Evolutionary conservation across 2,113 vertebrate species (phyloP), one percentile per base, ranked within the genome.

Genomic region (Chaetorhynchus papuensis): DNA sequence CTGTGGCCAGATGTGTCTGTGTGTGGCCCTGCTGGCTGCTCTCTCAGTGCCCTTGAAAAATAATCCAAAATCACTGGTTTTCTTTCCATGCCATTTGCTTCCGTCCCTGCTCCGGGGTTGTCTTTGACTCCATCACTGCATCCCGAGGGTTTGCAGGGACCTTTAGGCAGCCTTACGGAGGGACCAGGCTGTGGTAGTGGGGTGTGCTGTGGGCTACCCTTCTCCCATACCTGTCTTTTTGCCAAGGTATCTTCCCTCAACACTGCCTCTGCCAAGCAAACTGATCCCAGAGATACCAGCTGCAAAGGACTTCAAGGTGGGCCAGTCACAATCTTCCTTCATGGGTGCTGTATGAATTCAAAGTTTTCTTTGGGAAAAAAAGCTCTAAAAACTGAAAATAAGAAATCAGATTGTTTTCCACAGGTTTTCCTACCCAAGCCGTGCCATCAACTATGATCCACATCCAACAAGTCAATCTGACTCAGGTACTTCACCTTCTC

Each of bases 91-190:
- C 17, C 18, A 27, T 65, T 86, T 65, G 13, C 30, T 89, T 89
- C 52, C 4, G 4, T 70, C 27, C 9, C 26, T 89, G 45, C 23
- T 86, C 68, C 0, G 0, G 23, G 4, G 11, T 6, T 4, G 2
- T 54, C 50, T 84, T 35, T 66, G 60, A 28, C n/a, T 80, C 68
- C 33, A 47, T 13, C 42, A 35, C 33, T 54, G 39, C 37, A 68
- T 13, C 83, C 50, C 0, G 0, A 75, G 10, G 54, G 47, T 82
- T 45, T 78, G 42, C 44, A 61, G 83, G 37, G 27, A 53, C 57
- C 26, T 74, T 61, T 53, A 63, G n/a, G 31, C n/a, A 65, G 63
- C 4, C 64, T 74, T 30, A 26, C 60, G 30, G 60, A n/a, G 50
- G 60, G 5, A 42, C 18, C 27, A 70, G 76, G 33, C 49, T 84